Percentiles rank a stretch among this genome's conserved stretches.
Conservation (phyloP, 2,888 invertebrate genomes). For the Acleris laterana region DNA sequence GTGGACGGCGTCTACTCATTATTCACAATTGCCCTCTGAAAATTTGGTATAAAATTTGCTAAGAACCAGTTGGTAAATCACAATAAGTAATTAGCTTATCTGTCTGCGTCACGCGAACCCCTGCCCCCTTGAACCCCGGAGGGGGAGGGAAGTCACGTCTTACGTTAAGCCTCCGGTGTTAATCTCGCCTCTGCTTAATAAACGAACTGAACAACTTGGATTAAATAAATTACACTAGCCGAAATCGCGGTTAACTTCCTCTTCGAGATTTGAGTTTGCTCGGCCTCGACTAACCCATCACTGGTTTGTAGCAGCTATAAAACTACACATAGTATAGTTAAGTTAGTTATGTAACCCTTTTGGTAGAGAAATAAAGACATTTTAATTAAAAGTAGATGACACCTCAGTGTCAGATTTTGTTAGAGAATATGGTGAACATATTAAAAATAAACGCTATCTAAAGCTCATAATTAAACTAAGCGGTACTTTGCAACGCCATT, state of each 20-base stretch:
- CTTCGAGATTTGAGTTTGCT: slow-evolving; percentile 43
- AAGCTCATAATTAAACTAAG: too few species aligned
- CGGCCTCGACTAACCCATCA: background rate
- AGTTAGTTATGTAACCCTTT: background rate
- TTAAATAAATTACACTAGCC: slow-evolving; percentile 64
- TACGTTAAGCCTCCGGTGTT: slow-evolving; percentile 68
- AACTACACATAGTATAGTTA: background rate
- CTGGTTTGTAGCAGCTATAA: too few species aligned
- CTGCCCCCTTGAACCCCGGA: slow-evolving; percentile 41
- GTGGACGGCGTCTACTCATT: slow-evolving; percentile 71
- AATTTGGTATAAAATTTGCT: slow-evolving; percentile 70
- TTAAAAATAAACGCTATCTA: too few species aligned
- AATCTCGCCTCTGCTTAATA: slow-evolving; percentile 73
- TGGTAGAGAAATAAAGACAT: background rate
- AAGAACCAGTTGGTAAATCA: slow-evolving; percentile 69
- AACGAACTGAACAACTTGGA: slow-evolving; percentile 68
- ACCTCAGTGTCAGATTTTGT: background rate
- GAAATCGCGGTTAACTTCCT: slow-evolving; percentile 56
- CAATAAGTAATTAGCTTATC: slow-evolving; percentile 81
- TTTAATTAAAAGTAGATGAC: background rate
- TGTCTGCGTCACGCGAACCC: slow-evolving; percentile 68
- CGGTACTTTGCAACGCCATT: background rate
- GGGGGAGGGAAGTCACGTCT: slow-evolving; percentile 59
- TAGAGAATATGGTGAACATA: too few species aligned
- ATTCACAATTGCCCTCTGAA: slow-evolving; percentile 68